Percentiles rank a stretch among this genome's conserved stretches.
Conservation (phyloP, 2,888 invertebrate genomes). For the Falcaria lacertinaria region DNA sequence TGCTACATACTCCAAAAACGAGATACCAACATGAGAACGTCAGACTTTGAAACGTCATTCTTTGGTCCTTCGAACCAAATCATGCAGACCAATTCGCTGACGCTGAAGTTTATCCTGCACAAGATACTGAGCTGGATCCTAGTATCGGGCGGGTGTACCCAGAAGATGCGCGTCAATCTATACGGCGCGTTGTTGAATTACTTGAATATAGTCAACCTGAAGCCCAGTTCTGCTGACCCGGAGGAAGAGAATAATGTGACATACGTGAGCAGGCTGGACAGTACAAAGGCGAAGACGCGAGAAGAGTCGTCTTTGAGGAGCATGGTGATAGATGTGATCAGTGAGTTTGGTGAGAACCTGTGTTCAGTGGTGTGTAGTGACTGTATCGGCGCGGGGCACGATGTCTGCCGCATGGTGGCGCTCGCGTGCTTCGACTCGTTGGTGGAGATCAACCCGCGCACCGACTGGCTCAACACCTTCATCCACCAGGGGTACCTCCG, state of each 20-base stretch:
- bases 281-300: slow-evolving; percentile 54
- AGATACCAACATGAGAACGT: slow-evolving; percentile 52
- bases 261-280: slow-evolving; percentile 84
- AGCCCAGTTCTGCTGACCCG: slow-evolving; percentile 56
- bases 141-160: slow-evolving; percentile 88
- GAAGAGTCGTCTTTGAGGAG: slow-evolving; percentile 61
- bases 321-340: slow-evolving; percentile 75
- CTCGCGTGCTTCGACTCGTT: slow-evolving; percentile 90
- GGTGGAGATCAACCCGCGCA: slow-evolving; percentile 85
- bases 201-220: slow-evolving; percentile 85
- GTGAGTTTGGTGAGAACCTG: slow-evolving; percentile 88
- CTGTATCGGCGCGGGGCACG: slow-evolving; percentile 89
- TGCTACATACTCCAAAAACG: slow-evolving; percentile 81
- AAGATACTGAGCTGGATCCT: slow-evolving; percentile 91
- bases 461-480: slow-evolving; percentile 71
- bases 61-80: slow-evolving; percentile 67
- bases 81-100: slow-evolving; percentile 82
- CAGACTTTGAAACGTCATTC: slow-evolving; percentile 66
- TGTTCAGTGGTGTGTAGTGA: slow-evolving; percentile 91
- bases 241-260: slow-evolving; percentile 65
- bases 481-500: slow-evolving; percentile 85
- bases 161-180: slow-evolving; percentile 91
- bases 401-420: slow-evolving; percentile 93
- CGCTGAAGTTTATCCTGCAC: slow-evolving; percentile 85
- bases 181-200: slow-evolving; percentile 91